Conservation (phyloP, 2,113 vertebrate genomes). For the Perca flavescens region DNA sequence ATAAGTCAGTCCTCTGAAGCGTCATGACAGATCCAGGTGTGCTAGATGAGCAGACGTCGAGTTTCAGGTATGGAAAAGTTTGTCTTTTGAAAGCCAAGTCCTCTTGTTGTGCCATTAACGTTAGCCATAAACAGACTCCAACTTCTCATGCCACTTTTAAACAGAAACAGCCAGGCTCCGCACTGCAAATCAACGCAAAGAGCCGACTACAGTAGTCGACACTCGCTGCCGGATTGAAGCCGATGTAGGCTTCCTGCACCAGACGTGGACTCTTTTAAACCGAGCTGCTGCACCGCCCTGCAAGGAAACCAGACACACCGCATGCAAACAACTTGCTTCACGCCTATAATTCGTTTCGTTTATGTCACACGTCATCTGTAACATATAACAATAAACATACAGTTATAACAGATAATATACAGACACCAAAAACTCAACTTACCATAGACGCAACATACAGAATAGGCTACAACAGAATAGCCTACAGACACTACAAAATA, state of each 20-base stretch:
- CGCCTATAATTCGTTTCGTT: not conserved
- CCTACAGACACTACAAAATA: too few species aligned
- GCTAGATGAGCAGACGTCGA: constrained; percentile 6
- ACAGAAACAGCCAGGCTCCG: too few species aligned
- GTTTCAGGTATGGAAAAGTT: constrained; percentile 49
- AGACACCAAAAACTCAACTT: too few species aligned
- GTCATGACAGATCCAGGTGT: not conserved
- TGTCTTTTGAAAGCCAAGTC: not conserved
- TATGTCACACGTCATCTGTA: too few species aligned
- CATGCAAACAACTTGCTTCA: not conserved
- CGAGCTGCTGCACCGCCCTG: constrained; percentile 2
- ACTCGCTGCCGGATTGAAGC: not conserved
- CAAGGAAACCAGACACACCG: not conserved
- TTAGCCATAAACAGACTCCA: constrained; percentile 12
- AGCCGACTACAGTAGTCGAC: not conserved
- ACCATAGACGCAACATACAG: too few species aligned
- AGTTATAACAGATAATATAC: too few species aligned
- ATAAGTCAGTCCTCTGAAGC: not conserved
- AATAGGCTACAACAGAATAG: too few species aligned
- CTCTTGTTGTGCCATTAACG: constrained; percentile 1
- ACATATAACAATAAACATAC: too few species aligned
- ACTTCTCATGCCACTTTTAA: constrained; percentile 19
- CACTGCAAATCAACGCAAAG: not conserved
- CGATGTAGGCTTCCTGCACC: not conserved
- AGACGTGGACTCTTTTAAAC: not conserved